Base-by-base conservation (phyloP, 2,797 vertebrate species). In the Tokudaia muenninki region DNA sequence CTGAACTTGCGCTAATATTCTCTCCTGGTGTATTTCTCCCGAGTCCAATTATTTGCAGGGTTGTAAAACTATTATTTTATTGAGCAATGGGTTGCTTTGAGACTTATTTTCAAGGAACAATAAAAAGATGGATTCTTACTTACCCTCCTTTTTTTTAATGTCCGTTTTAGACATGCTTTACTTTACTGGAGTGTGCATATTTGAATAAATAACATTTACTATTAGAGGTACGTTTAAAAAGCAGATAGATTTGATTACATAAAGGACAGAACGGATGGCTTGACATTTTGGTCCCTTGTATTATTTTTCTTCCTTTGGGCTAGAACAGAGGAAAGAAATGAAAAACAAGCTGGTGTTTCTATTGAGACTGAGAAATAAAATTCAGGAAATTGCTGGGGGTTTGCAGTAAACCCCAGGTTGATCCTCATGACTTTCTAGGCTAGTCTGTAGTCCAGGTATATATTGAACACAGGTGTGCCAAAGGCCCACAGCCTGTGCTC, bases 11-110 rank as follows among this genome's bases (percentile, higher is more conserved):
- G 44, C 90, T 94, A 86, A 95, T 78, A 72, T 55, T 75, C 50
- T 81, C 41, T 87, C 75, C 74, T 14, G 0, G 0, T 34, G 21
- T 13, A 79, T 90, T 82, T 44, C 82, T 93, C 92, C 72, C 37
- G 47, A 88, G 83, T 63, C 90, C 78, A 92, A 94, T 94, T 94
- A 92, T 55, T 82, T 80, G 67, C 47, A 83, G 44, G 24, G 79
- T 87, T 87, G 41, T 34, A 79, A 34, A 83, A 61, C 63, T 78
- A 75, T 80, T 67, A 87, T 93, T 93, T 89, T 61, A 74, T 61
- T 75, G 93, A 87, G 82, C n/a, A 90, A 90, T 70, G 7, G 0
- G 34, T 11, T 67, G 77, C 37, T 87, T 75, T 90, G 67, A 94
- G 92, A 94, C 22, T 80, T 44, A 24, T n/a, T 87, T 88, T 86